Conservation (phyloP, 92 coral and sea anemone species). For the Palythoa heliodiscus region DNA sequence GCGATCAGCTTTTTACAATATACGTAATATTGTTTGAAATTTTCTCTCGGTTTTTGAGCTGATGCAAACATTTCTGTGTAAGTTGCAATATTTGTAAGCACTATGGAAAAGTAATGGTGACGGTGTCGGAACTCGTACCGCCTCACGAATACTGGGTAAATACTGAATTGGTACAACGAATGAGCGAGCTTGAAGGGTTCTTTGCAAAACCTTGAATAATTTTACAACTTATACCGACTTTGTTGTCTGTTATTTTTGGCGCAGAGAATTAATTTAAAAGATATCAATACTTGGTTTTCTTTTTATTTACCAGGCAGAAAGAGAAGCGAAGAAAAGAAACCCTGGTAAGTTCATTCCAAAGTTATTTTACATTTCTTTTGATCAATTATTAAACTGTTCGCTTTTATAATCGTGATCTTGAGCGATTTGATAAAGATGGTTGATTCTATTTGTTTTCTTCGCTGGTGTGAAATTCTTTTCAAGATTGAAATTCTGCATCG, state of each 20-base stretch:
- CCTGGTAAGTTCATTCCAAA: slow-evolving; percentile 43
- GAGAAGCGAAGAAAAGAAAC: slow-evolving; percentile 66
- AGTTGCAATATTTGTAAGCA: background rate
- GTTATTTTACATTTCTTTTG: background rate
- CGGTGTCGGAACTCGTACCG: slow-evolving; percentile 33
- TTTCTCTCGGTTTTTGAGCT: background rate
- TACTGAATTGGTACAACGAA: background rate
- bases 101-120: slow-evolving; percentile 32
- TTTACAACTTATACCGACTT: background rate
- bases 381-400: background rate
- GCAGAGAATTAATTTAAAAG: background rate
- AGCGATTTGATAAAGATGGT: background rate
- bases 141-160: slow-evolving; percentile 36
- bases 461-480: background rate
- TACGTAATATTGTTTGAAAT: background rate
- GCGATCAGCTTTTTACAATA: background rate
- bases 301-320: slow-evolving; percentile 54
- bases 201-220: too few species aligned
- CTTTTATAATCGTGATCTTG: background rate
- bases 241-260: background rate
- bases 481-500: background rate
- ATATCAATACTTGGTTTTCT: slow-evolving; percentile 11
- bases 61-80: background rate
- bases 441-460: background rate
- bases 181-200: background rate